Base-by-base conservation (phyloP, 2,888 invertebrate species). In the Cephus pygmeus region DNA sequence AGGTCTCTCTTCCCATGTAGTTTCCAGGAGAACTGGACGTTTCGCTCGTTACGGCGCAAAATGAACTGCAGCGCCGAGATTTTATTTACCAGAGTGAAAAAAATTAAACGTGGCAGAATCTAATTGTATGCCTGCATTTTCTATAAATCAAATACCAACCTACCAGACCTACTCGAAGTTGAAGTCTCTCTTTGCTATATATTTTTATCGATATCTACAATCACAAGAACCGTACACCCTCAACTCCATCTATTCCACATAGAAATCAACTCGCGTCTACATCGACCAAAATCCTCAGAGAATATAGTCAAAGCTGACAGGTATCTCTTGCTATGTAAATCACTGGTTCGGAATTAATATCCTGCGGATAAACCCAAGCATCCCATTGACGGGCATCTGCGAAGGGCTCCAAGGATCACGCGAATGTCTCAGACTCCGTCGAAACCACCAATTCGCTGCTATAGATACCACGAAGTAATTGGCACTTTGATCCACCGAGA, bases 21-120 rank as follows among this genome's bases (percentile, higher is more conserved):
- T 80, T 80, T 77, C 77, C 77, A 77, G 79, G 80, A 80, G 80
- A 81, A 79, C 80, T 80, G 77, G 75, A 75, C 75, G 75, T 69
- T 68, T 56, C 23, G 75, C 36, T 76, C 77, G 73, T 73, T 69
- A 73, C 69, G 12, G 35, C 77, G 71, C 77, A 36, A 73, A 79
- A 69, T 75, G 23, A 56, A 75, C 77, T 75, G 40, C 73, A 74
- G 71, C 35, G 75, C 79, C 79, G 76, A 77, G 77, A 81, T 79
- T 75, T 75, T 77, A 75, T 75, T 74, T 78, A 73, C 71, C 71
- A 35, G 68, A 56, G 23, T 34, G 36, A 34, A 75, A 68, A 73
- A 75, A 75, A 73, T 69, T 34, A 69, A 73, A 40, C 79, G 73
- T 31, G 34, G 69, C 34, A 79, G 36, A 76, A 73, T 77, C 73